Conservation (phyloP, 2,113 vertebrate genomes). For the Meleagris gallopavo region DNA sequence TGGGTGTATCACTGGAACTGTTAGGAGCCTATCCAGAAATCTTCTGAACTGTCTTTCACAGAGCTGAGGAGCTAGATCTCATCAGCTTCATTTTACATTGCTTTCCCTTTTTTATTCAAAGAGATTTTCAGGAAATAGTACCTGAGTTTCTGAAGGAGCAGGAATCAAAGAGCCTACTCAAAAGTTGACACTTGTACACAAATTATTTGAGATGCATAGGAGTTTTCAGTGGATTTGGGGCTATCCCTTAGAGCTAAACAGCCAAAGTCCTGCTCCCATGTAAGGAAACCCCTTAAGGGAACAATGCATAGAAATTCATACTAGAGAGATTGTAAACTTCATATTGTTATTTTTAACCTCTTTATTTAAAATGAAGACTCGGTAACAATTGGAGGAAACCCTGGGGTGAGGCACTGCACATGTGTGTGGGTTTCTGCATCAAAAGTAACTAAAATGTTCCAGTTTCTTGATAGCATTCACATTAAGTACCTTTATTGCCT, state of each 20-base stretch:
- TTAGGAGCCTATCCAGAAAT: background rate
- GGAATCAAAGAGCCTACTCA: fast-evolving
- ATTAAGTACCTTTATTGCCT: background rate
- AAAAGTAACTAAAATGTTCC: background rate
- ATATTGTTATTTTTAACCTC: slow-evolving; percentile 30
- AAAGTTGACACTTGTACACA: background rate
- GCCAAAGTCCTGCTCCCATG: background rate
- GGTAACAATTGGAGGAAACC: slow-evolving; percentile 51
- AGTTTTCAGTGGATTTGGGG: background rate
- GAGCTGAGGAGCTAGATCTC: background rate
- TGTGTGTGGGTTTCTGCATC: background rate
- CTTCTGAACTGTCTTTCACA: background rate
- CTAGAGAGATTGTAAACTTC: background rate
- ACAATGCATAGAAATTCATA: background rate
- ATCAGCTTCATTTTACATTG: background rate
- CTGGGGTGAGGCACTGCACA: slow-evolving; percentile 37
- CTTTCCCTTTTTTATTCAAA: background rate
- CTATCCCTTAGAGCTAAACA: background rate
- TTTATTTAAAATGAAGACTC: slow-evolving; percentile 22
- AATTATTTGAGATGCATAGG: background rate
- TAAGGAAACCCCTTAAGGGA: background rate
- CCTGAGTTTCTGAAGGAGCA: background rate
- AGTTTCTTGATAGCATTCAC: background rate
- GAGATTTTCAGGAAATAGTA: background rate
- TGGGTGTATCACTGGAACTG: background rate